Evolutionary conservation across 2,797 vertebrate genomes (phyloP).

Genomic region (Bradypus variegatus): DNA sequence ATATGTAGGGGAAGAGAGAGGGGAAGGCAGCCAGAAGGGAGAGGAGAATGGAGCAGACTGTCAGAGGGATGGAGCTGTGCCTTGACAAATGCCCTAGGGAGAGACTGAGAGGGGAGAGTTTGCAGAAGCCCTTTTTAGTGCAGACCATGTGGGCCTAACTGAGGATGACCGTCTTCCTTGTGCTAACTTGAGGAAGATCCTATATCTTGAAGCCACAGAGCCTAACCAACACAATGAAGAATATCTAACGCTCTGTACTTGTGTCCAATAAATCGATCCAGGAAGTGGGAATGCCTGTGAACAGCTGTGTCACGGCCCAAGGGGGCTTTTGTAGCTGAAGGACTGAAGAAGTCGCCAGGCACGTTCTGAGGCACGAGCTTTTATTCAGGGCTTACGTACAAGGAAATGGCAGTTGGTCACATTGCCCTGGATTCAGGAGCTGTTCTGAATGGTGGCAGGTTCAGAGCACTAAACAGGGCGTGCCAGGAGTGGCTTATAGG

Average conservation of each 20-base stretch:
- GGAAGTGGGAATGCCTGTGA: not conserved
- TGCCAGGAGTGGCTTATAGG: no score
- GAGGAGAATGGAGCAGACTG: not conserved
- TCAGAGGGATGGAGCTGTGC: not conserved
- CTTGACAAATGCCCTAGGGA: not conserved
- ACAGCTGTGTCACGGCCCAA: not conserved
- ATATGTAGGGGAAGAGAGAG: not conserved
- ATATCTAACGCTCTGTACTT: not conserved
- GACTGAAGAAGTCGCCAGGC: no score
- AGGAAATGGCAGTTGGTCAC: no score
- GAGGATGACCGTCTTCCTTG: not conserved
- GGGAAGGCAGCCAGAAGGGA: not conserved
- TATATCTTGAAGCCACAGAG: constrained; percentile 18
- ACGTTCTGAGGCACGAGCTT: no score
- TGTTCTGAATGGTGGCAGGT: no score
- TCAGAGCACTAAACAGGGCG: no score
- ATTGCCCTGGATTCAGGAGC: no score
- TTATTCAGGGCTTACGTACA: no score
- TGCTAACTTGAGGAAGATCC: not conserved
- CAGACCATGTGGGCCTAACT: not conserved
- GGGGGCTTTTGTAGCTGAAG: no score
- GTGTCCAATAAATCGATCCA: not conserved
- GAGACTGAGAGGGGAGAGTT: not conserved
- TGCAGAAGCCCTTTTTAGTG: not conserved
- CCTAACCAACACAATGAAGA: not conserved